Evolutionary conservation across 2,797 vertebrate species (phyloP), one percentile per base, ranked within the genome.

Genomic region (Schizopygopsis malacanthus): DNA sequence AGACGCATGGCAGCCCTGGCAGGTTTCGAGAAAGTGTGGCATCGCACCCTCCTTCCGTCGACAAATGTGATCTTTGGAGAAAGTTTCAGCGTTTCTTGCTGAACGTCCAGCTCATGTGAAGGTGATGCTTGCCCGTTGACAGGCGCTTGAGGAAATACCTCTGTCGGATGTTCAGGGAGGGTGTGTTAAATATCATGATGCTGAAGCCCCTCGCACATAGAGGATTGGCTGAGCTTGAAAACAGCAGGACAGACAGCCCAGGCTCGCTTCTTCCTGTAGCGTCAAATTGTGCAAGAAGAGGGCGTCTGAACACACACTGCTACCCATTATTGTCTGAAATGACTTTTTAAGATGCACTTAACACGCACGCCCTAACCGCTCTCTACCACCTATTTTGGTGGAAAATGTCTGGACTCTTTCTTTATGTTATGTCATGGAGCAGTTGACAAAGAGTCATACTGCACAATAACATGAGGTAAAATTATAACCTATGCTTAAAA

Each of bases 131-230:
- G 82, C 73, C 77, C 45, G 59, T 63, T 85, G 70, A 85, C 85
- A 81, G 65, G 80, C 75, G 83, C 73, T 85, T 70, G 84, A 82
- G 83, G 59, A 86, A 76, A 90, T 88, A 85, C 88, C 88, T 87
- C 92, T 91, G 89, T 92, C 89, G 92, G 93, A 90, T 92, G 92
- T 92, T 93, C 93, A 88, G 91, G 92, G 94, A 94, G 95, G 95
- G 96, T 95, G 96, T 96, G 96, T 96, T 97, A 97, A 97, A 97
- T 97, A 97, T 95, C 95, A 95, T 92, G 93, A 91, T 95, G 95
- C 94, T 88, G 47, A 90, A 85, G 77, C 86, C 83, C 98, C 98
- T 99, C 98, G 98, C 91, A 91, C 95, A 85, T 89, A 92, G 91
- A 94, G 96, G 96, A 97, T 97, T 97, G 97, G 96, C 94, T 96